Evolutionary conservation across 2,113 vertebrate species (phyloP).

Genomic region (Entomyzon cyanotis): DNA sequence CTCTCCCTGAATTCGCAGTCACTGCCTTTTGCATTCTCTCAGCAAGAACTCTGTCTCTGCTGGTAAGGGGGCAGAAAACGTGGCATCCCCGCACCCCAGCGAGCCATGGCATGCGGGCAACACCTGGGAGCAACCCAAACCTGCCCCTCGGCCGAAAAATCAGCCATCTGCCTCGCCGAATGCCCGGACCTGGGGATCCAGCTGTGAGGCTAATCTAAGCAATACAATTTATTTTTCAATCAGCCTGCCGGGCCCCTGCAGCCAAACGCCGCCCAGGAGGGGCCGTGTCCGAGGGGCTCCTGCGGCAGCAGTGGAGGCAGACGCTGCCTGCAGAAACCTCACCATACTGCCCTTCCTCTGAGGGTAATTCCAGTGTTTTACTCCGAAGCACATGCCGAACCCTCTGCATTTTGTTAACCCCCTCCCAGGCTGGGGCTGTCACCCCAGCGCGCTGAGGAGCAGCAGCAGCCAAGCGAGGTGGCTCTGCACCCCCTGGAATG

Average conservation of each 20-base stretch:
- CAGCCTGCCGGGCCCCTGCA: neutral
- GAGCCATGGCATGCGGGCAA: accelerated
- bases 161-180: neutral
- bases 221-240: slow-evolving; percentile 34
- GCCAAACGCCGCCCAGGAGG: neutral
- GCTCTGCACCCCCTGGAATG: accelerated
- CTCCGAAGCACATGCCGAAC: neutral
- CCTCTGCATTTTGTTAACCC: accelerated
- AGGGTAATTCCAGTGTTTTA: neutral
- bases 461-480: accelerated
- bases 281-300: neutral
- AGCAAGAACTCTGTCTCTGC: neutral
- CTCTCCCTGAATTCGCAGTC: neutral
- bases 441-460: neutral
- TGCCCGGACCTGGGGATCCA: neutral
- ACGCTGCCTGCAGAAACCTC: neutral
- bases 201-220: neutral
- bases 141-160: neutral
- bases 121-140: neutral
- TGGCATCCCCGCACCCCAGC: neutral
- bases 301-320: neutral
- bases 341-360: neutral
- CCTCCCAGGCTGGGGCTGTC: neutral
- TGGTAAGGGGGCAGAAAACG: neutral
- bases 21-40: neutral